Percentiles rank a stretch among this genome's conserved stretches.
Evolutionary conservation across 2,888 invertebrate genomes (phyloP).

Genomic region (Cyrtodaria siliqua): DNA sequence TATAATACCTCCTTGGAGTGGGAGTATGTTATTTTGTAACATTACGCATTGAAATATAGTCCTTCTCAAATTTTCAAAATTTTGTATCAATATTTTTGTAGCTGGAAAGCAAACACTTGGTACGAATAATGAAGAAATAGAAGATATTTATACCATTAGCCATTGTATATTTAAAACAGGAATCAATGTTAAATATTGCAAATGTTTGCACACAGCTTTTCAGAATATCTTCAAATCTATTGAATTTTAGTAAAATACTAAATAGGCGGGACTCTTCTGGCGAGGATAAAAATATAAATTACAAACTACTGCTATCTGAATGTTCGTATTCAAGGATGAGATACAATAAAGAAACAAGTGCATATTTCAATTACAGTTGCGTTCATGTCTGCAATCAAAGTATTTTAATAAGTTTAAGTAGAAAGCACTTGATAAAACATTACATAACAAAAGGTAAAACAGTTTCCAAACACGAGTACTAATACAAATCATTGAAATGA

Average conservation of each 20-base stretch:
- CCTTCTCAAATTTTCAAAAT: neutral
- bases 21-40: constrained; percentile 5
- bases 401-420: no score
- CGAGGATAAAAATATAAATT: neutral
- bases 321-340: neutral
- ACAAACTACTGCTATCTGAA: neutral
- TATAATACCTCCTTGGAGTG: neutral
- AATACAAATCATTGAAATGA: no score
- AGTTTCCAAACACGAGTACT: no score
- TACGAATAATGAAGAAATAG: neutral
- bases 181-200: constrained; percentile 2
- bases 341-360: no score
- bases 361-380: no score
- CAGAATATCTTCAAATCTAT: neutral
- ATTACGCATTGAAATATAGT: neutral
- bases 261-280: neutral
- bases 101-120: neutral
- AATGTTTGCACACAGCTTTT: neutral
- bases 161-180: neutral
- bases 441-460: no score
- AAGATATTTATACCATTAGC: constrained; percentile 7
- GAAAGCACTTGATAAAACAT: no score
- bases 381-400: no score
- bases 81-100: constrained; percentile 5
- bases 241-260: neutral